Percentiles rank a stretch among this genome's conserved stretches.
Evolutionary conservation across 2,888 invertebrate species (phyloP).

Genomic region (Abrostola triplasia): DNA sequence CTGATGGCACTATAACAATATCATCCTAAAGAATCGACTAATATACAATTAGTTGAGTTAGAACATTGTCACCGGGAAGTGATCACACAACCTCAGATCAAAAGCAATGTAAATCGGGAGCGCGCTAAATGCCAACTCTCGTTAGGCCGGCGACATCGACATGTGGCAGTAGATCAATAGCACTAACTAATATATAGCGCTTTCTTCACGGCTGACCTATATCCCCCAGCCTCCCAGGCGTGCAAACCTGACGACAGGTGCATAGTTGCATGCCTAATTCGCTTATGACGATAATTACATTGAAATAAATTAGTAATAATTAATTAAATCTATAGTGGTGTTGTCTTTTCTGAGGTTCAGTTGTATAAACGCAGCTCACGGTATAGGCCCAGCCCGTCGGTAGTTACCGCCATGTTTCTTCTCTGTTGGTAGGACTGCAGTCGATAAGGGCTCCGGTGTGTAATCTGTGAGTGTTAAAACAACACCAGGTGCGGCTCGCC

Average conservation of each 20-base stretch:
- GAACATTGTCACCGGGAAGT: background rate
- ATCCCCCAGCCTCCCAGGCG: background rate
- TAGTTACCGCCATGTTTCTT: background rate
- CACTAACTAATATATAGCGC: background rate
- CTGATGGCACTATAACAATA: no score
- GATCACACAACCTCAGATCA: background rate
- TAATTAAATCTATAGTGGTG: no score
- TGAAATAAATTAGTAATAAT: no score
- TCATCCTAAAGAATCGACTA: no score
- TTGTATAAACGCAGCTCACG: no score
- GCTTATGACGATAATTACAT: no score
- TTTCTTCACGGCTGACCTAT: slow-evolving; percentile 1
- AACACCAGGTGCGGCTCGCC: background rate
- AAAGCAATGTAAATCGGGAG: slow-evolving; percentile 1
- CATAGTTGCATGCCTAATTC: background rate
- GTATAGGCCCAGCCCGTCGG: background rate
- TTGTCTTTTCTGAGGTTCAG: no score
- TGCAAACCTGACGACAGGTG: background rate
- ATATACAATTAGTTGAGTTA: background rate
- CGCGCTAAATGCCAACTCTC: slow-evolving; percentile 3
- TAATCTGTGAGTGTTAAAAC: slow-evolving; percentile 1
- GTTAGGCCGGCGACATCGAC: slow-evolving; percentile 1
- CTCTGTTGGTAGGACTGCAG: background rate
- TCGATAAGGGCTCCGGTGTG: background rate
- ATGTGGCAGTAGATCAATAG: background rate